Base-by-base conservation (phyloP, 2,888 invertebrate species). In the Harpalus rufipes region DNA sequence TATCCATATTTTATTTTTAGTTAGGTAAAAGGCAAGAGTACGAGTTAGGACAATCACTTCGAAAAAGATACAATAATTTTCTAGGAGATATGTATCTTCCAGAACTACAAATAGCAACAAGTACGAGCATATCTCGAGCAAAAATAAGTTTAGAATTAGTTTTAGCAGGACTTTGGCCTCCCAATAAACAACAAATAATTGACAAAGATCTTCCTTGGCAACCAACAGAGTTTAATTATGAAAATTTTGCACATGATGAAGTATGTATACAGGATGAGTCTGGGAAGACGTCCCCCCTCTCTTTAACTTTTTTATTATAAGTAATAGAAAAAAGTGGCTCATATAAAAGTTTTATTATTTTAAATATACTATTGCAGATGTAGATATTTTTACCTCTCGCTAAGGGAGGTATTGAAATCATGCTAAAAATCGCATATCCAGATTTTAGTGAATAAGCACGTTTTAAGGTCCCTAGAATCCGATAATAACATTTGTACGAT, bases 71-170 rank as follows among this genome's bases (percentile, higher is more conserved):
- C 87, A 88, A 87, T n/a, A 86, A 87, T 4, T 92, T 91, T 87
- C 87, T 92, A 21, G 90, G 89, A 2, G 87, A 88, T 6, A 85
- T 87, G 5, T 91, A 91, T 87, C 87, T 87, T 58, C 87, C 88
- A 5, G 87, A 88, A 56, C 92, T 94, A 89, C 89, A 92, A n/a
- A 88, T 87, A 7, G 89, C 92, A 82, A 90, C 93, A 39, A 94
- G 94, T 41, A 94, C 95, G 0, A 93, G 94, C 88, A 94, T 92
- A 88, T 93, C 94, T 65, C 92, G 95, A 59, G 95, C 96, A 0
- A 92, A 95, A 90, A 95, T 95, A 92, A 94, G 95, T 6, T 94
- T 94, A 0, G 91, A 94, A 86, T 91, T 94, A n/a, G 94, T 94
- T 1, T 90, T 95, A 83, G 93, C 95, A 0, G 95, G 93, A 0